Evolutionary conservation across 2,888 invertebrate genomes (phyloP), one percentile per base, ranked within the genome.

Genomic region (Gortyna flavago): DNA sequence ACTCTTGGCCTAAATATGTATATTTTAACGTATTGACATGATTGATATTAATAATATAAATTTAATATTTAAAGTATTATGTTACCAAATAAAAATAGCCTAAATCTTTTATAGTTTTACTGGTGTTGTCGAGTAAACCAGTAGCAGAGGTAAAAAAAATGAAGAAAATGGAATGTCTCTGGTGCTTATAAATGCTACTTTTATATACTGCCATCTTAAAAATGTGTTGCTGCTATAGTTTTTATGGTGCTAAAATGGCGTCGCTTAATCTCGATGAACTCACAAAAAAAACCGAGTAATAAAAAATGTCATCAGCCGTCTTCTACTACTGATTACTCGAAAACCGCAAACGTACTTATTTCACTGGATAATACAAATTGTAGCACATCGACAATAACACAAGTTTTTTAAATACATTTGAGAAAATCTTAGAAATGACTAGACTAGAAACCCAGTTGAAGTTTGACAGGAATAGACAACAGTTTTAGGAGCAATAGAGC

Each of bases 21-120:
- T 72, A 67, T 66, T 80, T 83, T 68, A 80, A 79, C 35, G n/a
- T 59, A 70, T 75, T 80, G 79, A 87, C 77, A 51, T 76, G 41
- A 80, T 80, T 87, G 80, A 88, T 87, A 87, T 87, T 87, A 84
- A 64, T 76, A n/a, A n/a, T n/a, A n/a, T n/a, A n/a, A n/a, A n/a
- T n/a, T n/a, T n/a, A n/a, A n/a, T 64, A 64, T 69, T 80, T 51
- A 82, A 87, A 81, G 79, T 85, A 85, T 89, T 85, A 85, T 84
- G 85, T 86, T 86, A 86, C 88, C 88, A 89, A 89, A 87, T 84
- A 86, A 83, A 75, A 85, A 84, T 86, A 85, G 79, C 80, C 81
- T 86, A 83, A 87, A 76, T 65, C 51, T 79, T 77, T 78, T 61
- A 68, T 74, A 68, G 68, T 62, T 78, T 75, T 75, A 71, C 7